Conservation (phyloP, 2,797 vertebrate genomes). For the Nannoperca australis region DNA sequence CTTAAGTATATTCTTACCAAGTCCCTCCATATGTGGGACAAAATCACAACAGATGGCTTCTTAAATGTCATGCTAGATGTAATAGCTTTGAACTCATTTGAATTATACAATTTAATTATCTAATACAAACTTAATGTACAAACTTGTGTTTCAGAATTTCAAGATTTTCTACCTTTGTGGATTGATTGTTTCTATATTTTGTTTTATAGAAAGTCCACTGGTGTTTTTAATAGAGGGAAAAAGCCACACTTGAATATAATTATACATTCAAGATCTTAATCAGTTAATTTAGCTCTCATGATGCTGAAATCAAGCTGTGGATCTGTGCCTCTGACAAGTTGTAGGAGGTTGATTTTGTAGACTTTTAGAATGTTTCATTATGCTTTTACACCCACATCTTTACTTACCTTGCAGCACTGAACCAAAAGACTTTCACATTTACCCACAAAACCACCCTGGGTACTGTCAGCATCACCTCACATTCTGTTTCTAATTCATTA, state of each 20-base stretch:
- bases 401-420: conserved; percentile 25
- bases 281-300: conserved; percentile 12
- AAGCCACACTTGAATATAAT: conserved; percentile 14
- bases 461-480: conserved; percentile 33
- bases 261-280: conserved; percentile 24
- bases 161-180: background rate
- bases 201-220: background rate
- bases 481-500: conserved; percentile 53
- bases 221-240: background rate
- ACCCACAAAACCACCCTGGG: conserved; percentile 27
- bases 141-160: background rate
- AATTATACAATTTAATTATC: background rate
- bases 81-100: background rate
- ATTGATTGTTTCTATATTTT: background rate
- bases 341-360: conserved; percentile 51
- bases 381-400: conserved; percentile 58
- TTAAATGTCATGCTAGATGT: background rate
- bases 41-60: background rate
- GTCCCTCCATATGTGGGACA: background rate
- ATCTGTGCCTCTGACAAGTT: conserved; percentile 24
- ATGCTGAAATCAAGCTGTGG: conserved; percentile 32
- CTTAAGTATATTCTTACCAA: background rate
- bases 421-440: conserved; percentile 35
- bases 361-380: conserved; percentile 59
- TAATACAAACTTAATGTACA: background rate